A percentile compares a stretch with the other conserved stretches of the same genome.
Evolutionary conservation across 2,797 vertebrate genomes (phyloP).

Genomic region (Dipus sagitta): DNA sequence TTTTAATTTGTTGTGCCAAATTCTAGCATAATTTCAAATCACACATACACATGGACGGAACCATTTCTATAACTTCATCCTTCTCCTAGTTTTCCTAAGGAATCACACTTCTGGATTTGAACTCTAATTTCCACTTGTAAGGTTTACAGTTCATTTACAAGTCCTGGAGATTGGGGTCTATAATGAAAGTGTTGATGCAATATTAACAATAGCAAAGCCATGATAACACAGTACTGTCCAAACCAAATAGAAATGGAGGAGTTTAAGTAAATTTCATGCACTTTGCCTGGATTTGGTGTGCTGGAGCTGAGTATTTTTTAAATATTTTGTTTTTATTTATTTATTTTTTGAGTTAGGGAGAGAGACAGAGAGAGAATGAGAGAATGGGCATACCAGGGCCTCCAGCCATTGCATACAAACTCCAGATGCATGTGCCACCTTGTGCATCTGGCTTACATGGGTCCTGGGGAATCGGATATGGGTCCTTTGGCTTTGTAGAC

Average conservation of each 20-base stretch:
- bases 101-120: constrained; percentile 29
- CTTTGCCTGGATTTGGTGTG: constrained; percentile 61
- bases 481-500: too few species aligned
- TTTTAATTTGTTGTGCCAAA: constrained; percentile 68
- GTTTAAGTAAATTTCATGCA: constrained; percentile 76
- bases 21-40: constrained; percentile 64
- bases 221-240: constrained; percentile 72
- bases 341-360: too few species aligned
- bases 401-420: too few species aligned
- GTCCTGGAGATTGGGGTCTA: constrained; percentile 49
- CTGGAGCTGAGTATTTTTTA: constrained; percentile 46
- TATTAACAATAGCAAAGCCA: constrained; percentile 78
- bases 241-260: constrained; percentile 77
- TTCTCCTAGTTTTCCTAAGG: constrained; percentile 40
- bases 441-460: too few species aligned
- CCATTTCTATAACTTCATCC: neutral
- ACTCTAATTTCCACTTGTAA: constrained; percentile 42
- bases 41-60: neutral
- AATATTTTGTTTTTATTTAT: too few species aligned
- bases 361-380: too few species aligned
- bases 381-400: too few species aligned
- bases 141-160: constrained; percentile 64
- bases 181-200: constrained; percentile 52
- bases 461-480: too few species aligned
- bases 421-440: too few species aligned